These are phyloP conservation scores for Campoletis sonorensis DNA, from an alignment of 1,140 invertebrate genomes.

Conservation along the genomic window DNA sequence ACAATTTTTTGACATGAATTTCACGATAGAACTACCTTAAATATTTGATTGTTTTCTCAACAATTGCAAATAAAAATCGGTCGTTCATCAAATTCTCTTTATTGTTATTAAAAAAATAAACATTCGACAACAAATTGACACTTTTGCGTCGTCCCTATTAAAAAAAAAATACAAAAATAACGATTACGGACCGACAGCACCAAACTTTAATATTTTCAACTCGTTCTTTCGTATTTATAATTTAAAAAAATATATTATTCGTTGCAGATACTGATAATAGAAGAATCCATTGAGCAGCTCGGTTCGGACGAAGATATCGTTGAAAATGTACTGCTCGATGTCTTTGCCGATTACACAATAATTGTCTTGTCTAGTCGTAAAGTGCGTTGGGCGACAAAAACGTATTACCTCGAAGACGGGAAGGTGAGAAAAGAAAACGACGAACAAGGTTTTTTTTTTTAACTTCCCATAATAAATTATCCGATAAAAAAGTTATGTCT, in stretches of 20 bases:
- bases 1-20: no score
- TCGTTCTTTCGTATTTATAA: background rate
- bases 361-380: constrained; percentile 56
- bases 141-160: no score
- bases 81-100: background rate
- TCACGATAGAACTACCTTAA: no score
- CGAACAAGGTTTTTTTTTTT: background rate
- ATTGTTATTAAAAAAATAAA: background rate
- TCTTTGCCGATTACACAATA: constrained; percentile 56
- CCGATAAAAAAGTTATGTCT: background rate
- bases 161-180: background rate
- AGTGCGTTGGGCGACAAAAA: constrained; percentile 50
- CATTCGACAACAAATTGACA: no score
- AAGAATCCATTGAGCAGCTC: constrained; percentile 41
- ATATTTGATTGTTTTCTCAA: no score
- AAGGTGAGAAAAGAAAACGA: constrained; percentile 44
- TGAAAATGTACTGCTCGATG: constrained; percentile 51
- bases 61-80: no score
- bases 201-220: background rate
- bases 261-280: constrained; percentile 55
- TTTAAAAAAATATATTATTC: background rate
- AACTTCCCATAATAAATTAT: background rate
- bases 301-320: constrained; percentile 49
- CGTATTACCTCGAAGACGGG: constrained; percentile 49
- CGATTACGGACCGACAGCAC: background rate